Base-by-base conservation (phyloP, 2,113 vertebrate species). In the Micromys minutus region DNA sequence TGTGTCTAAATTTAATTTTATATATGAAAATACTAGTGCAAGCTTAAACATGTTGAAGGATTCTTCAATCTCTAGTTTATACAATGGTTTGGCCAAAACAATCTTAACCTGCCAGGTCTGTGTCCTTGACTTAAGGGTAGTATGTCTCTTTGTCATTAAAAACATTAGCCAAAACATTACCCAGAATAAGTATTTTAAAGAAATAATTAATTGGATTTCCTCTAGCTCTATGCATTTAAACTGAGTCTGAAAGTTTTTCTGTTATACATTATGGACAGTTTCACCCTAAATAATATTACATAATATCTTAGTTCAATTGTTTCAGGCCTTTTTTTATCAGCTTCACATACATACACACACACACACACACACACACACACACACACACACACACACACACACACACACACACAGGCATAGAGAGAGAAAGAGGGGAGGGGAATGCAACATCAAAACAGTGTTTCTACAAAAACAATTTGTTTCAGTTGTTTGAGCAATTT, bases 121-220 rank as follows among this genome's bases (percentile, higher is more conserved):
- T 97, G 65, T 75, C 55, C 91, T 96, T 97, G 89, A 95, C 45
- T 85, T 84, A 94, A 95, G 90, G 93, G 93, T 88, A 96, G 92
- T 95, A 47, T 86, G 21, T 92, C 93, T 93, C 95, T 74, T 90
- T 94, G 90, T 79, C n/a, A n/a, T n/a, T n/a, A n/a, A n/a, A n/a
- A n/a, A n/a, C n/a, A n/a, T n/a, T n/a, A n/a, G n/a, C n/a, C n/a
- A n/a, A n/a, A n/a, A n/a, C n/a, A n/a, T 72, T 77, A 34, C 63
- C 47, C 7, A 79, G 15, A 87, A 72, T 94, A 95, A 89, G 21
- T 34, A 9, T 81, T 93, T 95, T 94, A 88, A 89, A 96, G 75
- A 90, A 88, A 85, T 19, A 8, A 84, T 94, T 4, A 5, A 52
- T 45, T 90, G 90, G 79, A 87, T 39, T 88, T 92, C 34, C 24